These are phyloP conservation scores for Phylloscopus collybita DNA, from an alignment of 2,797 vertebrate genomes.

Conservation along the genomic window DNA sequence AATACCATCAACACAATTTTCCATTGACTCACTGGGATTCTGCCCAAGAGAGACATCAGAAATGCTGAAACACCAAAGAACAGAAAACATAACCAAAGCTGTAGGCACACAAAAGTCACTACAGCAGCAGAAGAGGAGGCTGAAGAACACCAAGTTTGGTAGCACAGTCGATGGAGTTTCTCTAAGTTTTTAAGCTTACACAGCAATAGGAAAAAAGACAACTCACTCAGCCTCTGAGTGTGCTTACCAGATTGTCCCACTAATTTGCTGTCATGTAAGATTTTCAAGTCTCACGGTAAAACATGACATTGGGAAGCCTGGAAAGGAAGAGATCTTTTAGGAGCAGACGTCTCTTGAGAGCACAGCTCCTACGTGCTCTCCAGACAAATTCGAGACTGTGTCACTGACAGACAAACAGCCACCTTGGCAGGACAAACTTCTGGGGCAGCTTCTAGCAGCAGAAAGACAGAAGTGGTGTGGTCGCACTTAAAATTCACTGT, in stretches of 20 bases:
- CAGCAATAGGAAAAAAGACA: not conserved
- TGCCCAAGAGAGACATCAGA: not conserved
- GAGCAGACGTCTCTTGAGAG: not conserved
- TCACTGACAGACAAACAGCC: not conserved
- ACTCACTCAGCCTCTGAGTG: not conserved
- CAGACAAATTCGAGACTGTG: not conserved
- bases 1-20: not conserved
- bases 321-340: not conserved
- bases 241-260: not conserved
- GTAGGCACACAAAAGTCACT: not conserved
- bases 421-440: not conserved
- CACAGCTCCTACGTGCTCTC: not conserved
- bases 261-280: constrained; percentile 9
- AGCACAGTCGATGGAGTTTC: not conserved
- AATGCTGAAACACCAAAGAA: not conserved
- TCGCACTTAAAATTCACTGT: not conserved
- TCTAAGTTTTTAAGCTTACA: not conserved
- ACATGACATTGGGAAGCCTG: constrained; percentile 3
- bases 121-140: not conserved
- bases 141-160: not conserved
- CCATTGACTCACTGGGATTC: not conserved
- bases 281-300: not conserved
- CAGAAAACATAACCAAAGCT: not conserved
- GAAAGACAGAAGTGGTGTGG: not conserved
- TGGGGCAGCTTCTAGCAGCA: not conserved